phyloP scores from a whole-genome alignment of 1,140 invertebrate species.

The Rhizoglyphus robini region DNA sequence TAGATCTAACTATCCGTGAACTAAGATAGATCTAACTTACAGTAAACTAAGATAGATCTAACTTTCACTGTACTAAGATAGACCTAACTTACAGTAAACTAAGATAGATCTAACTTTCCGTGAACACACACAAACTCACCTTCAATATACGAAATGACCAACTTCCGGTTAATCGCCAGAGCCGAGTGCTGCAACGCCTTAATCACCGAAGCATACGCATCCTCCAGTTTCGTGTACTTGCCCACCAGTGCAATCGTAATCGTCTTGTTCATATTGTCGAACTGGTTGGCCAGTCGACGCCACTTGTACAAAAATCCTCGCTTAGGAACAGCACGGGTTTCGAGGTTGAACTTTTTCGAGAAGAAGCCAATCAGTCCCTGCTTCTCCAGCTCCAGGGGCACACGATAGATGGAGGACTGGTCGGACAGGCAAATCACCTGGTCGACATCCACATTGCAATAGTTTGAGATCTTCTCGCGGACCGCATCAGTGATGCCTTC shows the following conservation, averaged over 20 bases:
- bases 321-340: constrained; percentile 43
- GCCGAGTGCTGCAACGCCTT: constrained; percentile 89
- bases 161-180: constrained; percentile 62
- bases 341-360: constrained; percentile 59
- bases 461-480: constrained; percentile 89
- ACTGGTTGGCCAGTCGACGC: constrained; percentile 68
- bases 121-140: no score
- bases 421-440: constrained; percentile 80
- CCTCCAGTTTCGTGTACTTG: constrained; percentile 94
- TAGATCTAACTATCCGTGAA: no score
- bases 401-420: constrained; percentile 82
- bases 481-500: constrained; percentile 60
- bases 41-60: no score
- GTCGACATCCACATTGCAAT: constrained; percentile 83
- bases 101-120: no score
- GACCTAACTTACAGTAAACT: no score
- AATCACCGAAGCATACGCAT: constrained; percentile 89
- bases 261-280: constrained; percentile 60
- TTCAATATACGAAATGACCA: constrained; percentile 73
- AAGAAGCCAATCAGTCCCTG: constrained; percentile 75
- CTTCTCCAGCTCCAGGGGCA: constrained; percentile 79
- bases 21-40: no score
- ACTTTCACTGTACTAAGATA: no score
- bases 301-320: constrained; percentile 71
- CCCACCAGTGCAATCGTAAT: constrained; percentile 90